phyloP scores from a whole-genome alignment of 2,797 vertebrate species.

The Kryptolebias ocellatus region DNA sequence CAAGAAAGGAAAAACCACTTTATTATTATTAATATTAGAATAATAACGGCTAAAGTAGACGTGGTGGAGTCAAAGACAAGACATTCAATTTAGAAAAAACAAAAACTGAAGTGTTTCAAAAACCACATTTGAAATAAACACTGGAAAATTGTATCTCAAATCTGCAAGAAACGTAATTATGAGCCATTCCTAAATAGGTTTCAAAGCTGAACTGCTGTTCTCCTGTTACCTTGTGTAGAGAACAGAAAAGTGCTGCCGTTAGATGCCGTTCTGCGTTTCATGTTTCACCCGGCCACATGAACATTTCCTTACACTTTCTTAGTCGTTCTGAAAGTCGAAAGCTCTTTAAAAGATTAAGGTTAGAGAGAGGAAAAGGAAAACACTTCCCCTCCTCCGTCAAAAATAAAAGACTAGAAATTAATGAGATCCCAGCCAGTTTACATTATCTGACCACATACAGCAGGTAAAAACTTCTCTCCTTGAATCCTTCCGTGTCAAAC shows the following conservation, averaged over 20 bases:
- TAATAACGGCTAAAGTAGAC: neutral
- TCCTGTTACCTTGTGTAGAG: neutral
- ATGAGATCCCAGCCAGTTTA: neutral
- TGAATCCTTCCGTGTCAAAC: slow-evolving; percentile 4
- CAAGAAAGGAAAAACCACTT: slow-evolving; percentile 11
- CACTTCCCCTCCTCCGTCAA: neutral
- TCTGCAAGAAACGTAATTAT: too few relatives aligned
- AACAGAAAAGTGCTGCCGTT: too few relatives aligned
- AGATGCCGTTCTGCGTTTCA: slow-evolving; percentile 18
- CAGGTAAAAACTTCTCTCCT: too few relatives aligned
- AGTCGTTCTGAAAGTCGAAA: slow-evolving; percentile 58
- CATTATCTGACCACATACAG: neutral
- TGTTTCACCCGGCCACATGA: slow-evolving; percentile 24
- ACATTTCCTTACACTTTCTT: slow-evolving; percentile 22
- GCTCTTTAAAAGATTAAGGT: slow-evolving; percentile 66
- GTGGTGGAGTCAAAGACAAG: neutral
- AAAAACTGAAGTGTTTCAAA: too few relatives aligned
- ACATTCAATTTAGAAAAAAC: too few relatives aligned
- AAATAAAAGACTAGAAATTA: neutral
- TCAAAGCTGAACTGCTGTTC: neutral
- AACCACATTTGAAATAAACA: too few relatives aligned
- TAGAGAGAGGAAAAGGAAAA: slow-evolving; percentile 35
- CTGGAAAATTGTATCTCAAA: too few relatives aligned
- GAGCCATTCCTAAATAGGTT: too few relatives aligned
- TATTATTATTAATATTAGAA: neutral